Evolutionary conservation across 2,888 invertebrate species (phyloP).

Genomic region (Philereme transversata): DNA sequence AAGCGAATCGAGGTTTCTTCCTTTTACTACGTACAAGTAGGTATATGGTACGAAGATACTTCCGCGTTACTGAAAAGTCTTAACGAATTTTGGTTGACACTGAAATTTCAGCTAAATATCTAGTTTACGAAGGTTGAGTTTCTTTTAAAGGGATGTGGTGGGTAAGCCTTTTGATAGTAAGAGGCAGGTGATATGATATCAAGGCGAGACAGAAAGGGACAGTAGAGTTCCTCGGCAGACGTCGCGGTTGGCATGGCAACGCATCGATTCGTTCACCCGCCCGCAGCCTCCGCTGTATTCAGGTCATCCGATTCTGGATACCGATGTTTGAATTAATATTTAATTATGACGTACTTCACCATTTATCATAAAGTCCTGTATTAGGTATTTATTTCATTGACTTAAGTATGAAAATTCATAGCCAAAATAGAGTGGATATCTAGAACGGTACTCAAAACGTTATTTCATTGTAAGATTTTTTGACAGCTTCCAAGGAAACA

Average conservation of each 20-base stretch:
- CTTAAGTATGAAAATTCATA: too few relatives aligned
- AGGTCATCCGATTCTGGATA: constrained; percentile 71
- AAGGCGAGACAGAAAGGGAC: constrained; percentile 83
- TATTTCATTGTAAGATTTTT: too few relatives aligned
- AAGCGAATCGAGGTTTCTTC: constrained; percentile 68
- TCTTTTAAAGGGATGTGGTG: not conserved
- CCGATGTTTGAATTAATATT: constrained; percentile 44
- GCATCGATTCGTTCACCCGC: constrained; percentile 78
- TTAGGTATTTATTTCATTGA: too few relatives aligned
- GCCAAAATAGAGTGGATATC: too few relatives aligned
- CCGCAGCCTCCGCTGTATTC: constrained; percentile 70
- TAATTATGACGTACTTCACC: constrained; percentile 7
- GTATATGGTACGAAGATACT: constrained; percentile 71
- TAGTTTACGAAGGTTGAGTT: not conserved
- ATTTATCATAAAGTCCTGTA: too few relatives aligned
- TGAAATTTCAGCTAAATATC: constrained; percentile 38
- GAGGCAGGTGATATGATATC: constrained; percentile 79
- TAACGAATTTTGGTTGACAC: constrained; percentile 8
- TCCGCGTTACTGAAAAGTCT: constrained; percentile 43
- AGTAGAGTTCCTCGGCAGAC: constrained; percentile 83
- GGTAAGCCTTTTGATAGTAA: constrained; percentile 45
- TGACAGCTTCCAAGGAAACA: too few relatives aligned
- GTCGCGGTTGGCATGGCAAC: constrained; percentile 80
- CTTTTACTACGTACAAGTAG: constrained; percentile 71
- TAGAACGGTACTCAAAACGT: too few relatives aligned